phyloP scores from a whole-genome alignment of 2,113 vertebrate genomes.

The Periophthalmus modestus region DNA sequence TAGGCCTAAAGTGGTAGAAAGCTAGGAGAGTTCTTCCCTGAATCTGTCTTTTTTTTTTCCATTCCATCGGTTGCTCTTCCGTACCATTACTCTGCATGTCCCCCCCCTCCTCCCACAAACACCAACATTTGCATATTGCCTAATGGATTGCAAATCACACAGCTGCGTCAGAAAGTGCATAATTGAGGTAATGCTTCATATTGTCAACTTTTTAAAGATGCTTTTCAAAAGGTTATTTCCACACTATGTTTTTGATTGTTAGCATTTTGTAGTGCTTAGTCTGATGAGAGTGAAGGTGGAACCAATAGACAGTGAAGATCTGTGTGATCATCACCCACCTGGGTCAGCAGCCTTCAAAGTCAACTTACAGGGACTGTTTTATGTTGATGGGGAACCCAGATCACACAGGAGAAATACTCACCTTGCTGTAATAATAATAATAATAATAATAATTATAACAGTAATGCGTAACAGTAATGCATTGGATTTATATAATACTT shows the following conservation, averaged over 20 bases:
- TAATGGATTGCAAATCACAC: slow-evolving; percentile 66
- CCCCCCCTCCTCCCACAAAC: slow-evolving; percentile 52
- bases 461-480: too few species aligned
- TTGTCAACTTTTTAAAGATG: slow-evolving; percentile 48
- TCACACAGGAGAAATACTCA: too few species aligned
- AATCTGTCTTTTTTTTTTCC: slow-evolving; percentile 27
- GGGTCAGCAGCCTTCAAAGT: too few species aligned
- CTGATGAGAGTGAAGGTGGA: not conserved
- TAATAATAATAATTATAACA: too few species aligned
- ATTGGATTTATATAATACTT: too few species aligned
- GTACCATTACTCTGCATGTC: slow-evolving; percentile 8
- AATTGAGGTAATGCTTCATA: slow-evolving; percentile 67
- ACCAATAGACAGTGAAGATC: not conserved
- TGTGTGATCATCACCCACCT: not conserved
- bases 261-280: not conserved
- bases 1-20: slow-evolving; percentile 50
- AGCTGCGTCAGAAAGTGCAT: slow-evolving; percentile 51
- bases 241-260: slow-evolving; percentile 19
- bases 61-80: not conserved
- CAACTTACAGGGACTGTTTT: too few species aligned
- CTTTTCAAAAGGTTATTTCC: slow-evolving; percentile 39
- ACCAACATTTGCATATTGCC: slow-evolving; percentile 61
- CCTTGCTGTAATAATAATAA: too few species aligned
- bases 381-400: too few species aligned
- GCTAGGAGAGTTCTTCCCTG: slow-evolving; percentile 49